Base-by-base conservation (phyloP, 2,888 invertebrate genomes). In the Cephalotes varians region DNA sequence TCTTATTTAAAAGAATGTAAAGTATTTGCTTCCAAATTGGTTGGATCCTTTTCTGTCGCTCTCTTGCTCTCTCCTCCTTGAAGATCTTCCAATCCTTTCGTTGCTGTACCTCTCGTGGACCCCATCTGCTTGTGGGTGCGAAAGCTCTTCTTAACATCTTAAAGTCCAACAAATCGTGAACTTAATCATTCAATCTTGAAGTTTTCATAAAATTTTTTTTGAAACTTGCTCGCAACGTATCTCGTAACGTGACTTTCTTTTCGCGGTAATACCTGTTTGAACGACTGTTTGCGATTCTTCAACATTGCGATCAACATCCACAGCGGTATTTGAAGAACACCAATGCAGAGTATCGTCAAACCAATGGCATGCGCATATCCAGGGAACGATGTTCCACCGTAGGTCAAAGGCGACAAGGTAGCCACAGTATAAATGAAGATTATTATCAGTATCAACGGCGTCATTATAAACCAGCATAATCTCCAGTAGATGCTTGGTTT, bases 401-500 rank as follows among this genome's bases (percentile, higher is more conserved):
- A 97, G 0, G 94, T 95, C 7, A 97, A 92, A 0, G 96, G 96
- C 76, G 96, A 95, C 71, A 96, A 95, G 0, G 96, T 96, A 0
- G 95, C 93, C 21, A 97, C 93, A 1, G 97, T 97, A 92, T 98
- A 98, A 18, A 97, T 90, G 90, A 98, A 96, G 73, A 98, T 97
- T 0, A 95, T 92, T 1, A 96, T 94, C 95, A 98, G 96, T 84
- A 97, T 95, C 0, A 96, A 97, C 96, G 94, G 98, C 1, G 97
- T 97, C 49, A 97, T 94, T 18, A 98, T 56, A 3, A 96, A 96
- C 98, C 98, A 98, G 88, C 97, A 98, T 40, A 97, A 91, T 81
- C 97, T 96, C 98, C 98, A 98, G 93, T 98, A 98, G 28, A 96
- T 89, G 93, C 96, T 96, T 0, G 96, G 96, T 93, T 96, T 96